These are phyloP conservation scores for Andrena bicolor DNA, from an alignment of 2,888 invertebrate species.

Conservation along the genomic window DNA sequence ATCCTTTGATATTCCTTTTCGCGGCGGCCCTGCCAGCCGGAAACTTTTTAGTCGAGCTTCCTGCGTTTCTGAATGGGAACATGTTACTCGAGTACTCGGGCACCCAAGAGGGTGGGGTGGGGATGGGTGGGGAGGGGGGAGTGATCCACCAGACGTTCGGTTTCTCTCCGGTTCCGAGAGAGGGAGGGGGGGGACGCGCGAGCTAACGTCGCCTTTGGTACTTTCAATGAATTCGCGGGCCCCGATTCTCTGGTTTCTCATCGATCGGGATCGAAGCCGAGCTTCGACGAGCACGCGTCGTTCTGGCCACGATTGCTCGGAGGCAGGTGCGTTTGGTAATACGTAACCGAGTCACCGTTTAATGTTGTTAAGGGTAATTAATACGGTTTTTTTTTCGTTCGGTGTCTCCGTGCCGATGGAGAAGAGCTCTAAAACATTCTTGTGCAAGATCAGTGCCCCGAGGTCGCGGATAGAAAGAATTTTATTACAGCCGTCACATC, in stretches of 20 bases:
- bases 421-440: conserved; percentile 74
- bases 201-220: neutral
- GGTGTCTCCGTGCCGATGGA: conserved; percentile 16
- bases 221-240: neutral
- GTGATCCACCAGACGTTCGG: neutral
- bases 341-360: conserved; percentile 6
- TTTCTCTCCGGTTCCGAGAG: neutral
- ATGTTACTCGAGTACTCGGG: conserved; percentile 34
- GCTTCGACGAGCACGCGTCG: neutral
- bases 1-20: conserved; percentile 13
- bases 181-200: neutral
- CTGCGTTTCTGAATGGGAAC: conserved; percentile 32
- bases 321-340: neutral
- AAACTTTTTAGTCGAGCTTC: conserved; percentile 16
- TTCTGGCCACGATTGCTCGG: conserved; percentile 18
- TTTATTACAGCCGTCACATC: conserved; percentile 76
- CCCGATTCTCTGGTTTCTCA: neutral
- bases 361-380: conserved; percentile 16
- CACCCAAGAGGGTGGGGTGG: neutral
- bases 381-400: conserved; percentile 17
- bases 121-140: too few relatives aligned
- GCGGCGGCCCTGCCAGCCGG: too few relatives aligned
- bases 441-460: conserved; percentile 71
- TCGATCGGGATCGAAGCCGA: neutral
- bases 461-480: conserved; percentile 67